These are phyloP conservation scores for Ptilorrhoa leucosticta DNA, from an alignment of 2,113 vertebrate species.

Conservation along the genomic window DNA sequence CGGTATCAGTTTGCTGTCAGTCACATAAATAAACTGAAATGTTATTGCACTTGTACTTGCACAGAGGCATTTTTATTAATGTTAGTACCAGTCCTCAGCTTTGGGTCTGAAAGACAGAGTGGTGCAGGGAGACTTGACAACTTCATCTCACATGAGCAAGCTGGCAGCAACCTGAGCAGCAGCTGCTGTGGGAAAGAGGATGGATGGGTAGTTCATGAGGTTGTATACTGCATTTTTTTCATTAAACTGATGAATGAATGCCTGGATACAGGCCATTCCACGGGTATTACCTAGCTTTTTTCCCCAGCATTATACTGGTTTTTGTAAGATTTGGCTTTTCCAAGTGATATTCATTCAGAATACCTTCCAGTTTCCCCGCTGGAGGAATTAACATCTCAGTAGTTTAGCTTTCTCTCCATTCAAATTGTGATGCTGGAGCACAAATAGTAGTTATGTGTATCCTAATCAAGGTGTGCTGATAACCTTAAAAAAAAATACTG, in stretches of 20 bases:
- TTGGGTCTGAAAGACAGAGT: neutral
- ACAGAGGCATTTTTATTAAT: neutral
- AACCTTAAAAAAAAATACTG: neutral
- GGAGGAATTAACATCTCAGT: neutral
- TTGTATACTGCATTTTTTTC: neutral
- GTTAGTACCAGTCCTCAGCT: neutral
- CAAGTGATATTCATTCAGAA: neutral
- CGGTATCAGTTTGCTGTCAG: neutral
- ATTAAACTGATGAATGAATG: neutral
- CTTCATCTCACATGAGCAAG: neutral
- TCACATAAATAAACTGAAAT: neutral
- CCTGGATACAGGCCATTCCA: neutral
- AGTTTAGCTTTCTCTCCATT: neutral
- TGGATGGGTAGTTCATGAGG: neutral
- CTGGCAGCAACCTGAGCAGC: neutral
- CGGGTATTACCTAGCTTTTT: neutral
- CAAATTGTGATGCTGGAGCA: neutral
- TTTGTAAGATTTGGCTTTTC: neutral
- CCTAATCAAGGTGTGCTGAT: neutral
- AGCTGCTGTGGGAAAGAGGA: neutral
- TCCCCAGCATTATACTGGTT: neutral
- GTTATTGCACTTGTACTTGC: neutral
- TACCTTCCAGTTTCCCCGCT: neutral
- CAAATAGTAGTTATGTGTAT: neutral
- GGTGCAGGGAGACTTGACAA: neutral